Percentiles rank a stretch among this genome's conserved stretches.
Conservation (phyloP, 2,113 vertebrate genomes). For the Progne subis region DNA sequence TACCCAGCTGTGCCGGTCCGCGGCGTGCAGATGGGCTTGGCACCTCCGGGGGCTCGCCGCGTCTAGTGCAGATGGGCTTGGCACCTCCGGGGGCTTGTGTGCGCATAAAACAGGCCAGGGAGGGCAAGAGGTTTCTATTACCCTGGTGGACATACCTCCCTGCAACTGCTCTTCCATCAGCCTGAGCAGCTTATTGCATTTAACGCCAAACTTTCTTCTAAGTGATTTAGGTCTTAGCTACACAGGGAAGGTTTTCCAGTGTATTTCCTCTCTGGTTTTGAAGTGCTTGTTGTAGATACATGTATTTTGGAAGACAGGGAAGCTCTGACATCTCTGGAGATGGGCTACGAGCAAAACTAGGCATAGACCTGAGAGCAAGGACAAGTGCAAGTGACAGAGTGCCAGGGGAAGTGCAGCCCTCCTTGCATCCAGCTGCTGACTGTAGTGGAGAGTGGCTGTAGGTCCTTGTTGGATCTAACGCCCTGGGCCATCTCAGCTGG, state of each 20-base stretch:
- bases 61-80: neutral
- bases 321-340: neutral
- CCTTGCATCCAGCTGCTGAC: neutral
- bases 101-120: neutral
- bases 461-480: neutral
- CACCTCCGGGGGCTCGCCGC: neutral
- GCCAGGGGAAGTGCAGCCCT: neutral
- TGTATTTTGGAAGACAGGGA: neutral
- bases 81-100: neutral
- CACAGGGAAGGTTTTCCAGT: neutral
- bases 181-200: neutral
- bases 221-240: neutral
- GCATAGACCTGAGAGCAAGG: neutral
- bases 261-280: neutral
- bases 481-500: neutral
- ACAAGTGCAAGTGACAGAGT: too few species aligned
- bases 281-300: neutral
- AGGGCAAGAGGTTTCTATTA: neutral
- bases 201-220: neutral
- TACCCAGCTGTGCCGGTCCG: accelerated
- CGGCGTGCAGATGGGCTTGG: neutral
- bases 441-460: accelerated
- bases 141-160: too few species aligned
- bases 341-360: neutral
- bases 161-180: neutral